phyloP scores from a whole-genome alignment of 2,113 vertebrate species.

The Plestiodon gilberti region DNA sequence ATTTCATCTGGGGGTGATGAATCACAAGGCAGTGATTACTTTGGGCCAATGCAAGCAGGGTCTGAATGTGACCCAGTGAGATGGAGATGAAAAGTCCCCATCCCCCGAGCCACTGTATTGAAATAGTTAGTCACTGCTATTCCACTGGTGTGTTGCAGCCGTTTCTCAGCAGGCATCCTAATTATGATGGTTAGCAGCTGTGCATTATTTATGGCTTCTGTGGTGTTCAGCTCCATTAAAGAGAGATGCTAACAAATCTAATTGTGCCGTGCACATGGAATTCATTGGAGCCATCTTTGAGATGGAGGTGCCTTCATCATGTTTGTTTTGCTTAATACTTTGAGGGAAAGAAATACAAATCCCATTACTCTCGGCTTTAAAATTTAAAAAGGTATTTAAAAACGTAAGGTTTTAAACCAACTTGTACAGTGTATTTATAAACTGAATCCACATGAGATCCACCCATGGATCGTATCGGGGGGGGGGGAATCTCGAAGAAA shows the following conservation, averaged over 20 bases:
- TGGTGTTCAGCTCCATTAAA: not conserved
- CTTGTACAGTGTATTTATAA: not conserved
- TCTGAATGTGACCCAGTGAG: not conserved
- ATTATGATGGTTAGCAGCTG: not conserved
- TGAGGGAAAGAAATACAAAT: rapidly evolving
- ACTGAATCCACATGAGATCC: not conserved
- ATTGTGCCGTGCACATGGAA: rapidly evolving
- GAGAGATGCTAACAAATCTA: not conserved
- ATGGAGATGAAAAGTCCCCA: conserved; percentile 5
- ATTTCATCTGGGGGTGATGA: conserved; percentile 6
- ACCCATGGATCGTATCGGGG: not conserved
- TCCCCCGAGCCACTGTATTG: not conserved
- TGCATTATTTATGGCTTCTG: conserved; percentile 1
- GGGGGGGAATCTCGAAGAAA: not conserved
- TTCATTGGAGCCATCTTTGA: not conserved
- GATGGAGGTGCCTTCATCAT: rapidly evolving
- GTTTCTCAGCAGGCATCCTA: conserved; percentile 9
- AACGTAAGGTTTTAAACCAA: not conserved
- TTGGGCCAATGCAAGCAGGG: not conserved
- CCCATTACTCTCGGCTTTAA: not conserved
- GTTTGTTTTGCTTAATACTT: conserved; percentile 12
- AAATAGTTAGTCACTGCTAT: not conserved
- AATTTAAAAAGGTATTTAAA: not conserved
- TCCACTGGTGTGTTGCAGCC: not conserved
- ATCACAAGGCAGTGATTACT: conserved; percentile 31